Conservation (phyloP, 2,113 vertebrate genomes). For the Phalacrocorax carbo region DNA sequence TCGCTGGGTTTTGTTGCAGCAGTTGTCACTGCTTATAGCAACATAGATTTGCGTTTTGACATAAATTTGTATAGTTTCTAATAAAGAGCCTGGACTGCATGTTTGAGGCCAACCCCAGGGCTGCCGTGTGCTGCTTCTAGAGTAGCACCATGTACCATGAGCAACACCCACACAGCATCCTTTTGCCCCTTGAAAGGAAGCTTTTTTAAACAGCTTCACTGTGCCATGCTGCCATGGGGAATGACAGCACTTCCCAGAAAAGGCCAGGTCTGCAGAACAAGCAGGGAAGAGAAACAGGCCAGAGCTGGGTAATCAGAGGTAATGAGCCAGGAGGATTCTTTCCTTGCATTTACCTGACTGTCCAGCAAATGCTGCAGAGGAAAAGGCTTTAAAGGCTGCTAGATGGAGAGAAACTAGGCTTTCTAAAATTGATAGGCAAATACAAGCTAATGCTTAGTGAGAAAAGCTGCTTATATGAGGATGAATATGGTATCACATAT, state of each 20-base stretch:
- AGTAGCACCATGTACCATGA: not conserved
- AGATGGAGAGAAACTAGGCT: not conserved
- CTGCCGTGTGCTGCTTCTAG: not conserved
- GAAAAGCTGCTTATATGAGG: conserved; percentile 56
- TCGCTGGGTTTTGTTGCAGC: not conserved
- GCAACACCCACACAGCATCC: not conserved
- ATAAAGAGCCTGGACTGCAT: not conserved
- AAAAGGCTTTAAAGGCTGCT: conserved; percentile 25
- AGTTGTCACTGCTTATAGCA: not conserved
- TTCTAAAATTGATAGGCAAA: conserved; percentile 39
- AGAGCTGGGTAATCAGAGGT: not conserved
- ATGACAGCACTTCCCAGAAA: not conserved
- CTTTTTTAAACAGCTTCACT: not conserved
- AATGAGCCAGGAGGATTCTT: conserved; percentile 14
- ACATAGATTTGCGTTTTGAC: not conserved
- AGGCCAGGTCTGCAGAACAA: not conserved
- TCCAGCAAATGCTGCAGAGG: not conserved
- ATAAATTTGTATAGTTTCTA: not conserved
- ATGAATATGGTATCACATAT: conserved; percentile 26
- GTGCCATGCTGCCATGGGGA: not conserved
- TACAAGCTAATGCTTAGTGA: conserved; percentile 32
- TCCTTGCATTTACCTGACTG: conserved; percentile 30
- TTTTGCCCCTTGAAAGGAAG: not conserved
- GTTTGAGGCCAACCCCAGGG: not conserved
- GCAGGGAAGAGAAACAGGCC: not conserved